Evolutionary conservation across 2,113 vertebrate genomes (phyloP).

Genomic region (Aegypius monachus): DNA sequence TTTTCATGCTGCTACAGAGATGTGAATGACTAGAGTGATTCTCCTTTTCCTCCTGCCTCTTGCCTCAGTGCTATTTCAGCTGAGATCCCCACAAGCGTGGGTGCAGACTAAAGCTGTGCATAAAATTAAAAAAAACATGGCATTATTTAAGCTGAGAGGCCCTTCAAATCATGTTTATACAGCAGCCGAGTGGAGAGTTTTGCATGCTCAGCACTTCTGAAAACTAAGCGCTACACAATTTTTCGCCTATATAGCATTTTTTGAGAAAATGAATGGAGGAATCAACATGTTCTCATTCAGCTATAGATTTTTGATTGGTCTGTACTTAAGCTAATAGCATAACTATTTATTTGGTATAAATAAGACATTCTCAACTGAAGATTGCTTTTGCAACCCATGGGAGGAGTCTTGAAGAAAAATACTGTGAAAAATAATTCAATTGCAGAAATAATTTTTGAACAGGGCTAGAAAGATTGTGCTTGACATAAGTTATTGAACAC

Average conservation of each 20-base stretch:
- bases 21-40: background rate
- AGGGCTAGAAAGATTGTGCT: background rate
- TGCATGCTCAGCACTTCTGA: slow-evolving; percentile 25
- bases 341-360: slow-evolving; percentile 60
- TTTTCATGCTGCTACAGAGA: background rate
- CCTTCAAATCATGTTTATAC: slow-evolving; percentile 26
- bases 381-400: background rate
- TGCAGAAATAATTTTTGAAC: background rate
- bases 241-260: slow-evolving; percentile 37
- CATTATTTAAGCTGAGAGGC: slow-evolving; percentile 48
- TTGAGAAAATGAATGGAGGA: slow-evolving; percentile 37
- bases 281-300: slow-evolving; percentile 50
- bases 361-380: background rate
- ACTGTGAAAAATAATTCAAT: background rate
- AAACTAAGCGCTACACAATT: background rate
- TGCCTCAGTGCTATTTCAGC: background rate
- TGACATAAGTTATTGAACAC: background rate
- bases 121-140: background rate
- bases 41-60: background rate
- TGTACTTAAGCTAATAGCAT: slow-evolving; percentile 48
- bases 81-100: background rate
- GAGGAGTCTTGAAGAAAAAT: slow-evolving; percentile 24
- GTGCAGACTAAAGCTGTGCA: background rate
- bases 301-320: slow-evolving; percentile 38
- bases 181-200: slow-evolving; percentile 30